Evolutionary conservation across 2,888 invertebrate genomes (phyloP).

Genomic region (Polyommatus icarus): DNA sequence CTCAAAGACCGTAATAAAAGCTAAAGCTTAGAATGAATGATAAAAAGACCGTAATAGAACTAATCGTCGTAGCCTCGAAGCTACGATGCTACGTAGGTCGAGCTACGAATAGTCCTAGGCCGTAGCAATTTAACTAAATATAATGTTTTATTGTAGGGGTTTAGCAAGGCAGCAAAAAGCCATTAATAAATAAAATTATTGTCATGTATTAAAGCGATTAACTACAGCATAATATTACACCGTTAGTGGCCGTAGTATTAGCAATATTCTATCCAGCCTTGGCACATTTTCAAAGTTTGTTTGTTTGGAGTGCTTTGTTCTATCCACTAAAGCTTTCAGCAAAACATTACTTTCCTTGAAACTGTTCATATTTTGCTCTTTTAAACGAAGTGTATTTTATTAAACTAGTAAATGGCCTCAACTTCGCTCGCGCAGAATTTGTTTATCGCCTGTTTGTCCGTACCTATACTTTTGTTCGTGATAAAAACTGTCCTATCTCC

Average conservation of each 20-base stretch:
- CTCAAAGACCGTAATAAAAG: no score
- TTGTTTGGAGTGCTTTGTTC: background rate
- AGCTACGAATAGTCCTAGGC: no score
- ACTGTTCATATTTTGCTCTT: background rate
- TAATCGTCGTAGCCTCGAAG: no score
- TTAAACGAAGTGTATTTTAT: background rate
- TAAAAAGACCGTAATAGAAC: no score
- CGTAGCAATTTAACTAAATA: no score
- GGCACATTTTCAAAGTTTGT: constrained; percentile 1
- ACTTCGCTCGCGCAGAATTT: background rate
- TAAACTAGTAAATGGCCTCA: background rate
- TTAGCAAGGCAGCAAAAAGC: background rate
- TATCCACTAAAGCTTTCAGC: constrained; percentile 3
- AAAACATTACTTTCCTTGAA: background rate
- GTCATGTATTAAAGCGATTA: background rate
- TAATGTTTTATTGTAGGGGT: background rate
- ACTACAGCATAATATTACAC: background rate
- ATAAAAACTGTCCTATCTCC: no score
- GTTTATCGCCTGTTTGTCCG: background rate
- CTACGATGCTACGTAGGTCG: no score
- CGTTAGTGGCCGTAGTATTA: background rate
- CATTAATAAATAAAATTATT: background rate
- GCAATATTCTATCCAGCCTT: background rate
- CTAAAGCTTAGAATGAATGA: no score
- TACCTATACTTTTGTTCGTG: no score